Evolutionary conservation across 2,113 vertebrate species (phyloP).

Genomic region (Phylloscopus whistleri): DNA sequence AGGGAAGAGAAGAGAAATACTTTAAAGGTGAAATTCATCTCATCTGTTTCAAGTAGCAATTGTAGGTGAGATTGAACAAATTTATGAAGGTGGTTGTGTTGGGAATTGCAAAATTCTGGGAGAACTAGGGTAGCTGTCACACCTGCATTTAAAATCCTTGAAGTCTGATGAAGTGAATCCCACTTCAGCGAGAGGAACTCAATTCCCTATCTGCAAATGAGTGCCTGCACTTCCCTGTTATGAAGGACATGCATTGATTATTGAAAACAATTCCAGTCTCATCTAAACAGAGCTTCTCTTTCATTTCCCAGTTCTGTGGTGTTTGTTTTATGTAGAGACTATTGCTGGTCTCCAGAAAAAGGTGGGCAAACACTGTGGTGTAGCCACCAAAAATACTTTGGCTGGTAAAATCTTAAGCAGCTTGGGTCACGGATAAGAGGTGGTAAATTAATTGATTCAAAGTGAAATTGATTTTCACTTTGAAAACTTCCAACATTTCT

Average conservation of each 20-base stretch:
- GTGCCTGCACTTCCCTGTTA: background rate
- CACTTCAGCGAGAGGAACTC: background rate
- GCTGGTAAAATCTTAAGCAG: background rate
- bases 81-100: background rate
- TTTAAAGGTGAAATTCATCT: background rate
- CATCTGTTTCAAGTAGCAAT: background rate
- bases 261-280: background rate
- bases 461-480: background rate
- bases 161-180: background rate
- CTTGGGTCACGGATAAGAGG: background rate
- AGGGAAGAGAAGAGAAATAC: background rate
- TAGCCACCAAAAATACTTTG: background rate
- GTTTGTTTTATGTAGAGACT: background rate
- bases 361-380: background rate
- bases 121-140: background rate
- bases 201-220: background rate
- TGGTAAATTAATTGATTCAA: background rate
- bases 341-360: background rate
- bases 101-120: background rate
- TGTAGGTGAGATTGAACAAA: background rate
- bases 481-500: background rate
- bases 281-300: background rate
- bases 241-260: rapidly evolving
- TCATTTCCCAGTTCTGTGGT: background rate
- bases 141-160: background rate